phyloP scores from a whole-genome alignment of 2,888 invertebrate species.

The Imbricaverruca yamaguchii region DNA sequence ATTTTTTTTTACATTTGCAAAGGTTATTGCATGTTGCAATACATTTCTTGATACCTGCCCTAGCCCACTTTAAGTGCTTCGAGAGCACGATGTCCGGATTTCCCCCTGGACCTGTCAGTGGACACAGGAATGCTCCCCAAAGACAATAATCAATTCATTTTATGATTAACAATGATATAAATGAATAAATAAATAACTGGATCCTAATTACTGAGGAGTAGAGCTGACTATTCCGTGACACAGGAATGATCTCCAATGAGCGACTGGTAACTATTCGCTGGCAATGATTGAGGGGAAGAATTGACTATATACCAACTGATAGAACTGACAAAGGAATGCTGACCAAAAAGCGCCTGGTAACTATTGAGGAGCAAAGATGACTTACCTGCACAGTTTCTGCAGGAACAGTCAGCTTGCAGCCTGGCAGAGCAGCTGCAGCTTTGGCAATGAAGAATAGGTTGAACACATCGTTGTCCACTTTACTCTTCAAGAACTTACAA shows the following conservation, averaged over 20 bases:
- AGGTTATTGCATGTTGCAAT: too few species aligned
- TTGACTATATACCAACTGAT: neutral
- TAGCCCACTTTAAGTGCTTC: too few species aligned
- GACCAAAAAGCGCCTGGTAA: neutral
- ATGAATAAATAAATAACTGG: conserved; percentile 30
- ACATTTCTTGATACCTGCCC: too few species aligned
- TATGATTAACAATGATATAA: neutral
- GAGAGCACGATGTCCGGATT: too few species aligned
- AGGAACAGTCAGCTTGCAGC: conserved; percentile 50
- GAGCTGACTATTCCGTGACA: neutral
- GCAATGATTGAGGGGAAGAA: too few species aligned
- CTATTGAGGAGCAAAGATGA: neutral
- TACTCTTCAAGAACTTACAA: conserved; percentile 45
- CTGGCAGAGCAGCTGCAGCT: conserved; percentile 53
- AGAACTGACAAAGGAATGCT: neutral
- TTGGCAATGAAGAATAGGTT: conserved; percentile 57
- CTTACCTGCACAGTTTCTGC: conserved; percentile 45
- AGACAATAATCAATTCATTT: too few species aligned
- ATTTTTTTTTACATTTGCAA: too few species aligned
- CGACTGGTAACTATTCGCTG: neutral
- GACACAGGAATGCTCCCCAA: too few species aligned
- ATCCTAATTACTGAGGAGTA: neutral
- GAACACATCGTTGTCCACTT: conserved; percentile 39
- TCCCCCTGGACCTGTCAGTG: too few species aligned
- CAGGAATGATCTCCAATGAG: neutral